A percentile compares a stretch with the other conserved stretches of the same genome.
Evolutionary conservation across 2,113 vertebrate genomes (phyloP).

Genomic region (Tyrannus savana): DNA sequence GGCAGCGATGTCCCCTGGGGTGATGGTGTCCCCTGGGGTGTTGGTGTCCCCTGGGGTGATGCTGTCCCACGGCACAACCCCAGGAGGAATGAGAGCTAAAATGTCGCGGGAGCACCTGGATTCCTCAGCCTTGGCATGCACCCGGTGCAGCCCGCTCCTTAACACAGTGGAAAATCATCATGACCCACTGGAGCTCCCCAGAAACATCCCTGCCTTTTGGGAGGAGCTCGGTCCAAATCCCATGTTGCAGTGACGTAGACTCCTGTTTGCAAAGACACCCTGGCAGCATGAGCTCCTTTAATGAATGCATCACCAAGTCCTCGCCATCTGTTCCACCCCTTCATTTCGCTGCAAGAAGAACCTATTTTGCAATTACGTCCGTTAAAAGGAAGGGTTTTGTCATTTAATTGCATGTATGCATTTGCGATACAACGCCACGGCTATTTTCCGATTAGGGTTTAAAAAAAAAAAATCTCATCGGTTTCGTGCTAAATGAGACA

Average conservation of each 20-base stretch:
- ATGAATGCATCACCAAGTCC: slow-evolving; percentile 56
- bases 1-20: background rate
- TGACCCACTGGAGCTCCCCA: background rate
- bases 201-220: background rate
- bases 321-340: slow-evolving; percentile 64
- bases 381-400: slow-evolving; percentile 50
- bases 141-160: background rate
- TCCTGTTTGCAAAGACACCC: slow-evolving; percentile 28
- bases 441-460: slow-evolving; percentile 18
- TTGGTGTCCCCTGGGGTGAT: accelerated
- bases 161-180: background rate
- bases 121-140: background rate
- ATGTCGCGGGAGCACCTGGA: background rate
- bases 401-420: slow-evolving; percentile 17
- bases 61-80: accelerated
- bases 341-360: slow-evolving; percentile 23
- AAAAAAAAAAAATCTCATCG: background rate
- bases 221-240: background rate
- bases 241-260: background rate
- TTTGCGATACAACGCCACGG: background rate
- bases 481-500: slow-evolving; percentile 10
- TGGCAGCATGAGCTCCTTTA: slow-evolving; percentile 51
- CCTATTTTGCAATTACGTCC: slow-evolving; percentile 48
- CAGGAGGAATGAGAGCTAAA: background rate
- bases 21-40: background rate